Evolutionary conservation across 2,797 vertebrate species (phyloP), one percentile per base, ranked within the genome.

Genomic region (Pristis pectinata): DNA sequence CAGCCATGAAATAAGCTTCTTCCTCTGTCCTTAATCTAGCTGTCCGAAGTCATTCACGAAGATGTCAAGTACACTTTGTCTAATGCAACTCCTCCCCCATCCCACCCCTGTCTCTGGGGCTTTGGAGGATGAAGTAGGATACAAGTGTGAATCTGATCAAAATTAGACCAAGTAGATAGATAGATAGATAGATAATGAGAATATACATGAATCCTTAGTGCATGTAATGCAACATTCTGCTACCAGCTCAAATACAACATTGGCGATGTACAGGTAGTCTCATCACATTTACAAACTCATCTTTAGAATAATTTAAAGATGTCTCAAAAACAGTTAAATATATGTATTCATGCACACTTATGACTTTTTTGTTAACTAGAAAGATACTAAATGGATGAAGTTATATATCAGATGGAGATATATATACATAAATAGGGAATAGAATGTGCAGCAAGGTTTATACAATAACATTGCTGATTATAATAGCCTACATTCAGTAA

Each of bases 1-100:
- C 97, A 97, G 96, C 97, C 97, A 97, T 97, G 97, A 97, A 98
- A 98, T 97, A 97, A 97, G 97, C 96, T 97, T 96, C 96, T 97
- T 96, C 96, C 97, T 97, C 96, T 95, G 95, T 96, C 96, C 96
- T 97, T 96, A 96, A 96, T 95, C 95, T 95, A 96, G 96, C 96
- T 96, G 96, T 96, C 96, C 96, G 96, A 96, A 96, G 97, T 97
- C 96, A 97, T 96, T 96, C 96, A 95, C 95, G 94, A 96, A 96
- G 96, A 96, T 95, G 96, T 96, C 96, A 95, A 96, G 95, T 96
- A 94, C 53, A 95, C 95, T 95, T 95, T 72, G 92, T 74, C 67
- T 53, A 94, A 94, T 53, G 92, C 92, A 72, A 72, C 92, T 94
- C 92, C 92, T 93, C 92, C 92, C 92, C 92, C 92, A 74, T 53